Base-by-base conservation (phyloP, 2,113 vertebrate species). In the Aviceda subcristata region DNA sequence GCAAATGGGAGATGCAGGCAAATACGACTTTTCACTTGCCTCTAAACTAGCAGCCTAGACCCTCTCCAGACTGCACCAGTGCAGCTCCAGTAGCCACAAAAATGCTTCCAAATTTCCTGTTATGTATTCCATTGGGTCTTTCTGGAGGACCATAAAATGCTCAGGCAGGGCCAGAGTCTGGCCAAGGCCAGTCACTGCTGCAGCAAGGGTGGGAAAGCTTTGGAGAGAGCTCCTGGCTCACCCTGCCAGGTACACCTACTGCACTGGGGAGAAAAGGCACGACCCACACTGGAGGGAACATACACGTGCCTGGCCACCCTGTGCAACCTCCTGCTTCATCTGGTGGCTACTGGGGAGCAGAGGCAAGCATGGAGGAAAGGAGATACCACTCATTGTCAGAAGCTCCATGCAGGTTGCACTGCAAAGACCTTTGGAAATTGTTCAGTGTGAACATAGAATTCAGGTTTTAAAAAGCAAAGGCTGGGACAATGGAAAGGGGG, bases 1-100 rank as follows among this genome's bases (percentile, higher is more conserved):
- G 14, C 27, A 36, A 81, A 34, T 0, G 0, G 19, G 24, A 6
- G 2, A 10, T 9, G 21, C 39, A 74, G 57, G 41, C 6, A 71
- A 87, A 67, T 29, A 32, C 6, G 12, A 39, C 6, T 76, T 81
- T 48, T 39, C 9, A 15, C 50, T 78, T 50, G 10, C 5, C 74
- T 45, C 48, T n/a, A 27, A 59, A 36, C 23, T 24, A 51, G 12
- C 48, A 64, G 32, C 32, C 64, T 41, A 5, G 17, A 41, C 5
- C 21, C 4, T 41, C 34, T 69, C 34, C n/a, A 27, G 8, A 23
- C 24, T 56, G 48, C 77, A 57, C 15, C 57, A 60, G 59, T 4
- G 50, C 41, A 39, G 36, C 57, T 67, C 27, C 57, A 75, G 21
- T 34, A 75, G 68, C 73, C 76, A 30, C 24, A 73, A 68, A 92